Evolutionary conservation across 2,888 invertebrate genomes (phyloP).

Genomic region (Epinotia ramella): DNA sequence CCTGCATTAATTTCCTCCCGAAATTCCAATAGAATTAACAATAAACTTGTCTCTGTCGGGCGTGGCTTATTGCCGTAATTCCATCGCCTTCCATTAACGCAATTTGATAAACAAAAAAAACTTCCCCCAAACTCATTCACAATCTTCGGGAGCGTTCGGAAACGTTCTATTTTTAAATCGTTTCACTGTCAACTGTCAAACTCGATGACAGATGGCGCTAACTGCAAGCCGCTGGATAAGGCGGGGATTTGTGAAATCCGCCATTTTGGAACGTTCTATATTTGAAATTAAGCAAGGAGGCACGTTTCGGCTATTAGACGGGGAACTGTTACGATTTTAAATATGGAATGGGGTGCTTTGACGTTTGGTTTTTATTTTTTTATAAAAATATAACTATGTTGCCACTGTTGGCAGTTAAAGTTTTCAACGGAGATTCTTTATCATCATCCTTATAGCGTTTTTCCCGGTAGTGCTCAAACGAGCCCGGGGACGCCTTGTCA

Average conservation of each 20-base stretch:
- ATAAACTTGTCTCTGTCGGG: conserved; percentile 36
- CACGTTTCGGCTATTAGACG: conserved; percentile 60
- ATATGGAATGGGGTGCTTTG: conserved; percentile 42
- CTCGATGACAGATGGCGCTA: conserved; percentile 81
- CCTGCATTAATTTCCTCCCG: conserved; percentile 30
- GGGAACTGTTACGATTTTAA: conserved; percentile 48
- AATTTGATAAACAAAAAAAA: conserved; percentile 46
- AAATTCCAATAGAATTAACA: conserved; percentile 45
- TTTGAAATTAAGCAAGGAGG: conserved; percentile 55
- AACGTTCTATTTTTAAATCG: conserved; percentile 72
- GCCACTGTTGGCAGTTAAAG: conserved; percentile 1
- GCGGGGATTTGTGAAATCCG: conserved; percentile 60
- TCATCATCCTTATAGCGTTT: no score
- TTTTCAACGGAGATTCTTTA: no score
- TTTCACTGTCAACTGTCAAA: conserved; percentile 79
- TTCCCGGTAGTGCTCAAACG: no score
- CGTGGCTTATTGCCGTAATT: conserved; percentile 42
- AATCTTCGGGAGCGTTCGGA: conserved; percentile 49
- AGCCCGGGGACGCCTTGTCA: no score
- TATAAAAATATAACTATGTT: conserved; percentile 16
- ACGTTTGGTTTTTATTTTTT: conserved; percentile 34
- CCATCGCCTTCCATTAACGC: conserved; percentile 43
- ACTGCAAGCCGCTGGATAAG: conserved; percentile 61
- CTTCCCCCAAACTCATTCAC: conserved; percentile 43
- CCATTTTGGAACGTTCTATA: conserved; percentile 60